Evolutionary conservation across 2,797 vertebrate genomes (phyloP).

Genomic region (Spheniscus humboldti): DNA sequence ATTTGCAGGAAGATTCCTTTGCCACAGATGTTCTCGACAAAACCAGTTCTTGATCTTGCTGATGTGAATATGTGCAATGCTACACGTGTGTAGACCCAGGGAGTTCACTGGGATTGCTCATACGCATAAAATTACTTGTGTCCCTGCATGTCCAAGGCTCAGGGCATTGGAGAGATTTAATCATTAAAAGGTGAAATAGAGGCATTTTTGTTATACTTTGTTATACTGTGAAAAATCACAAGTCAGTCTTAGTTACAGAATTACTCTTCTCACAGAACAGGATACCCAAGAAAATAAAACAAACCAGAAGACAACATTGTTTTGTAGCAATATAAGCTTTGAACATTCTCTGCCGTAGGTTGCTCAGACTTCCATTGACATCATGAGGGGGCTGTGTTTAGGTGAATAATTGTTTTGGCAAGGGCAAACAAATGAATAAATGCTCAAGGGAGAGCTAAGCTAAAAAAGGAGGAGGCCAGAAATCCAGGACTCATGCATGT

Average conservation of each 20-base stretch:
- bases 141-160: neutral
- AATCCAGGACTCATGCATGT: neutral
- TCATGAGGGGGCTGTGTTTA: constrained; percentile 26
- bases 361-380: constrained; percentile 57
- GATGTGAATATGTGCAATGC: neutral
- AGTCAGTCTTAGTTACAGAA: constrained; percentile 52
- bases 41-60: constrained; percentile 21
- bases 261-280: neutral
- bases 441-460: constrained; percentile 49
- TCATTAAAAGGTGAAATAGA: constrained; percentile 43
- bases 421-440: constrained; percentile 61
- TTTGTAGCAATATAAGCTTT: constrained; percentile 30
- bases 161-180: constrained; percentile 11
- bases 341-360: constrained; percentile 54
- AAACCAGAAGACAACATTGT: constrained; percentile 27
- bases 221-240: constrained; percentile 50
- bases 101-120: constrained; percentile 6
- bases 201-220: constrained; percentile 47
- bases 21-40: constrained; percentile 16
- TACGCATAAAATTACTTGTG: constrained; percentile 35
- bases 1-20: constrained; percentile 22
- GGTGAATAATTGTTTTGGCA: constrained; percentile 62
- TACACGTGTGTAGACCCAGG: neutral
- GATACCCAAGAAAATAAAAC: constrained; percentile 13
- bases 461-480: constrained; percentile 9